Evolutionary conservation across 2,888 invertebrate species (phyloP), one percentile per base, ranked within the genome.

Genomic region (Lycocerus yunnanus): DNA sequence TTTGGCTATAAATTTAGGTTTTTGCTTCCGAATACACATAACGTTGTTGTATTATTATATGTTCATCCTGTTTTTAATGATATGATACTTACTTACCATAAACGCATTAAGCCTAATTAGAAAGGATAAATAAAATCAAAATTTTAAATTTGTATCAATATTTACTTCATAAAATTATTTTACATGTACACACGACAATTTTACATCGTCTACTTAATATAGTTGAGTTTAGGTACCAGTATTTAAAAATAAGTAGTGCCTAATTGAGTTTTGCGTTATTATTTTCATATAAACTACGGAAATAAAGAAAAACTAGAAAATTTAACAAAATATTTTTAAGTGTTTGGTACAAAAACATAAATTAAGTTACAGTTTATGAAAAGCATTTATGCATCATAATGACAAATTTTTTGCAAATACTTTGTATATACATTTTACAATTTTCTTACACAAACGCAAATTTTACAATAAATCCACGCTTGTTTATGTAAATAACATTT

Each of bases 181-280:
- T 84, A 87, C 86, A 86, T 86, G 83, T 87, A 87, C 86, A 86
- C 86, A 86, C 85, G 84, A 86, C 85, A 85, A 72, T 71, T 77
- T 77, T 78, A 76, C 76, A 78, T 76, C 68, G 65, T 70, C 71
- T 77, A 74, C 72, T 74, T 77, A 72, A 73, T 66, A 70, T 13
- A 72, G 61, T 72, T 69, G 66, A 75, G 66, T 71, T 74, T 75
- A 75, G 75, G 72, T 69, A 70, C 72, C 21, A 69, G 73, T 71
- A 73, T 76, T 65, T 73, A 71, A 75, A 70, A 74, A 71, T 76
- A 68, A 71, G 21, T 70, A 68, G 72, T 70, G 66, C 75, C 69
- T 74, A 70, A 59, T 58, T 63, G 61, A 63, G 16, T 63, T 63
- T 63, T 63, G 16, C 20, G 61, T 20, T 18, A 63, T 16, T n/a